A percentile compares a stretch with the other conserved stretches of the same genome.
Conservation (phyloP, 2,888 invertebrate species). For the Nomada hirtipes region DNA sequence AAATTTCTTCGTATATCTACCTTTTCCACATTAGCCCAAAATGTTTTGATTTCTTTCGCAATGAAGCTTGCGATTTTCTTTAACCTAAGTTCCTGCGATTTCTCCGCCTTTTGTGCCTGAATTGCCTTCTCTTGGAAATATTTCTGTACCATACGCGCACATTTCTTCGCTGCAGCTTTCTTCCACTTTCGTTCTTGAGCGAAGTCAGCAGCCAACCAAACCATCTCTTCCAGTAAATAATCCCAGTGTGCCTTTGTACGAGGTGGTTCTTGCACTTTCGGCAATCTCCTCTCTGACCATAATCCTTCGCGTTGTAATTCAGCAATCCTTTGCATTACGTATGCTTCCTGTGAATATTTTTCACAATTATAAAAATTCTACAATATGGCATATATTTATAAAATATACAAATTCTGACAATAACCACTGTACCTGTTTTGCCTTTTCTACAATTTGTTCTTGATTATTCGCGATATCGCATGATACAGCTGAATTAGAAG, state of each 20-base stretch:
- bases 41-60: conserved; percentile 96
- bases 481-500: conserved; percentile 71
- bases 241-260: conserved; percentile 99
- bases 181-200: conserved; percentile 99
- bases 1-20: conserved; percentile 80
- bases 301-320: conserved; percentile 97
- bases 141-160: conserved; percentile 95
- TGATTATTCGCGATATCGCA: conserved; percentile 85
- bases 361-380: not conserved
- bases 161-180: conserved; percentile 96
- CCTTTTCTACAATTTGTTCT: conserved; percentile 93
- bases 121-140: conserved; percentile 96
- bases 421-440: conserved; percentile 88
- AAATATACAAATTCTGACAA: not conserved
- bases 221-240: conserved; percentile 99
- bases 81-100: conserved; percentile 94
- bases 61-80: conserved; percentile 95
- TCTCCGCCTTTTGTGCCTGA: conserved; percentile 95
- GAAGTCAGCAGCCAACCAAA: conserved; percentile 99
- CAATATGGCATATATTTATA: not conserved
- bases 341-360: conserved; percentile 89
- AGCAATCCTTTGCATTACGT: conserved; percentile 95
- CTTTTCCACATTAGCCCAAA: conserved; percentile 99
- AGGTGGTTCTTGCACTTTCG: conserved; percentile 95
- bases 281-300: conserved; percentile 96